Conservation (phyloP, 1,140 invertebrate genomes). For the Galendromus occidentalis region DNA sequence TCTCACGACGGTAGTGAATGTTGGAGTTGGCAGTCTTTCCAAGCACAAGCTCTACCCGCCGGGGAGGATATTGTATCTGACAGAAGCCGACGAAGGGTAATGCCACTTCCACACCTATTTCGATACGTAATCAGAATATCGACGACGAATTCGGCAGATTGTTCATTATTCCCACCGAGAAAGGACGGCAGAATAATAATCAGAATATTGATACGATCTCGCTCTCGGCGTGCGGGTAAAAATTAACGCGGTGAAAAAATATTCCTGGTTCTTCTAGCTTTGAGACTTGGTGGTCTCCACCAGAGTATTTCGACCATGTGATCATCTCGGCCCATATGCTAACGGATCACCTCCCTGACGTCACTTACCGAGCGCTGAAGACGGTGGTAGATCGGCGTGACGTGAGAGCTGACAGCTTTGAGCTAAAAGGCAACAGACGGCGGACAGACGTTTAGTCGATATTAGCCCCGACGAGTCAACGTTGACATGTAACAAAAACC, state of each 20-base stretch:
- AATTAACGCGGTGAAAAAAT: no score
- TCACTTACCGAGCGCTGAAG: constrained; percentile 14
- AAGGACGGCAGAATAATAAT: not conserved
- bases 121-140: not conserved
- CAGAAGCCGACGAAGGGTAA: constrained; percentile 21
- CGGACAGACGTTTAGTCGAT: no score
- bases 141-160: not conserved
- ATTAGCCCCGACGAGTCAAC: no score
- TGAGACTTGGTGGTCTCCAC: constrained; percentile 25
- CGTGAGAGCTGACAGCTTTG: no score
- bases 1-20: not conserved
- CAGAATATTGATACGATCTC: not conserved
- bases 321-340: constrained; percentile 30
- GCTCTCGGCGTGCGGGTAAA: no score
- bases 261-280: constrained; percentile 18
- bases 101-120: constrained; percentile 10
- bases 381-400: not conserved
- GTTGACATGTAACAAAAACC: no score
- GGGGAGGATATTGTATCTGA: constrained; percentile 22
- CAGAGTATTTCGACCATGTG: constrained; percentile 27
- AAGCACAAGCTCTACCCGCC: constrained; percentile 19
- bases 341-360: constrained; percentile 28
- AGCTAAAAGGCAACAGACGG: no score
- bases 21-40: not conserved
- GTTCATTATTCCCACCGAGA: not conserved